Base-by-base conservation (phyloP, 2,797 vertebrate genomes). In the Catharus ustulatus region DNA sequence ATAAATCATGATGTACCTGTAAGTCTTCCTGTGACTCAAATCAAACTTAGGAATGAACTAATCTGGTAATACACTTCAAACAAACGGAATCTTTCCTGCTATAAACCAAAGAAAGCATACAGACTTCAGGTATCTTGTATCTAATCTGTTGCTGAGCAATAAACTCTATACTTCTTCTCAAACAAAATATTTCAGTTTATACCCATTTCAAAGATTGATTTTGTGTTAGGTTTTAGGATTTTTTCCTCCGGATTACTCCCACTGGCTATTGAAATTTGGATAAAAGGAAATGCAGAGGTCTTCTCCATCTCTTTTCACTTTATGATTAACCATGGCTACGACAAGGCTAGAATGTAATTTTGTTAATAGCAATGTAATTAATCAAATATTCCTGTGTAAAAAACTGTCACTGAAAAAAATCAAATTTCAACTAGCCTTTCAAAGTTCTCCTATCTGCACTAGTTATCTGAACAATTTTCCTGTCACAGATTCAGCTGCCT, bases 151-250 rank as follows among this genome's bases (percentile, higher is more conserved):
- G 36, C 69, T 62, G n/a, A 81, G 10, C 29, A 66, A 66, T 32
- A 64, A 92, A 74, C 42, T 86, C 86, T 48, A 66, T 52, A 9
- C 21, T 51, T 24, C 81, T 83, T 89, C 72, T 51, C 24, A 83
- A 94, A 86, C 62, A 85, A 90, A 89, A 51, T 68, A 22, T 43
- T 92, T 84, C 34, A 66, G 38, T 82, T 91, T 94, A 66, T 43
- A 23, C 12, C 54, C n/a, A 49, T 64, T 74, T 90, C 45, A 86
- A 95, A 84, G 66, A 81, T 9, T 2, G 21, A 51, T 83, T 90
- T 68, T 18, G 11, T 38, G 42, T 45, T 42, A 19, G 27, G 12
- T 76, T 68, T 85, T 43, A 29, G 4, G 4, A 18, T n/a, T 71
- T 63, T 93, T 42, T 22, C 40, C 20, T 84, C 80, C 67, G 84